A percentile compares a stretch with the other conserved stretches of the same genome.
These are phyloP conservation scores for Machaerirhynchus nigripectus DNA, from an alignment of 2,113 vertebrate genomes.

Conservation along the genomic window DNA sequence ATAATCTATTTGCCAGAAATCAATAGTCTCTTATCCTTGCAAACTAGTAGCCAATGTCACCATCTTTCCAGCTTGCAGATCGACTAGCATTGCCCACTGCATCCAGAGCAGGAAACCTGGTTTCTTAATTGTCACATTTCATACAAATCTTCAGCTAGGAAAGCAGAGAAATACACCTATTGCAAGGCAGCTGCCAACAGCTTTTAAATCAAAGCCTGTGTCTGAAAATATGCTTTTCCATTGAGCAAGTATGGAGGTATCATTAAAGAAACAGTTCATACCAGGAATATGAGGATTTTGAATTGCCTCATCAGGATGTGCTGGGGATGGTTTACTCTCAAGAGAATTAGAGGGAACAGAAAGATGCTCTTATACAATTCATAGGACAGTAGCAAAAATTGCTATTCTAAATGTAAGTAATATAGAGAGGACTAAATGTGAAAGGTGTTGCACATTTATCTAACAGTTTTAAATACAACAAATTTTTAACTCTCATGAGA, in stretches of 20 bases:
- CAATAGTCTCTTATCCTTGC: background rate
- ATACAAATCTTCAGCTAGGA: background rate
- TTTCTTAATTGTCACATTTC: background rate
- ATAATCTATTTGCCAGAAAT: conserved; percentile 30
- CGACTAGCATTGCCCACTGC: background rate
- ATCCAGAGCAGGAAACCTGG: background rate
- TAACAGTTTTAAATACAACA: background rate
- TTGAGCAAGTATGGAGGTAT: background rate
- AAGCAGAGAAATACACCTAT: background rate
- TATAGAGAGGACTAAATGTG: background rate
- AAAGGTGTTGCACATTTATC: background rate
- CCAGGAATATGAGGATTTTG: background rate
- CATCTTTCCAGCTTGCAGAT: background rate
- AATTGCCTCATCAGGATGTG: background rate
- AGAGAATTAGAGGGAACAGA: background rate
- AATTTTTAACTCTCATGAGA: background rate
- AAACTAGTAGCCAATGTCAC: background rate
- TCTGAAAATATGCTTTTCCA: background rate
- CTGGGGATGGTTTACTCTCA: background rate
- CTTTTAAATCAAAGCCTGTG: background rate
- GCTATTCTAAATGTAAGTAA: background rate
- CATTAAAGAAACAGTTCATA: background rate
- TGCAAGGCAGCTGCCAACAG: background rate
- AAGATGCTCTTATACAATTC: background rate
- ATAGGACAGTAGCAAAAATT: background rate